phyloP scores from a whole-genome alignment of 2,888 invertebrate genomes.

The Coelopa pilipes region DNA sequence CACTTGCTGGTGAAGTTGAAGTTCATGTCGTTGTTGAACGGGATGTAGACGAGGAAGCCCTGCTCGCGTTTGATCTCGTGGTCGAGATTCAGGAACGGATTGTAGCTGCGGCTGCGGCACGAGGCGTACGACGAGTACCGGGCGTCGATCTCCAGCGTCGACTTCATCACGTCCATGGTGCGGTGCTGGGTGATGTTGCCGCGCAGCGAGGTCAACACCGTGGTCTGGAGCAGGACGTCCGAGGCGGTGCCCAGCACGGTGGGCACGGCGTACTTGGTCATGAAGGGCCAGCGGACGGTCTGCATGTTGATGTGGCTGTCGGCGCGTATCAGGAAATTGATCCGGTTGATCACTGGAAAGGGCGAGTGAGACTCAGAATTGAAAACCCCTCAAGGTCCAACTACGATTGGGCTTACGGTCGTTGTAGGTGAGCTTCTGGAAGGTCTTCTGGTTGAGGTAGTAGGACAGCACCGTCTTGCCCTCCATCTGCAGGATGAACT shows the following conservation, averaged over 20 bases:
- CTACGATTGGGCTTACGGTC: slow-evolving; percentile 69
- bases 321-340: slow-evolving; percentile 70
- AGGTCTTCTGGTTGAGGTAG: slow-evolving; percentile 75
- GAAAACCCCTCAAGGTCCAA: too few species aligned
- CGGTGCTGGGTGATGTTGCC: slow-evolving; percentile 76
- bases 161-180: slow-evolving; percentile 70
- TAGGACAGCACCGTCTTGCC: slow-evolving; percentile 76
- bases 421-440: slow-evolving; percentile 71
- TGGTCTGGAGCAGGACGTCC: slow-evolving; percentile 68
- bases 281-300: slow-evolving; percentile 70
- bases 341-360: slow-evolving; percentile 69
- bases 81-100: slow-evolving; percentile 74
- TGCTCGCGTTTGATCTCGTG: slow-evolving; percentile 77
- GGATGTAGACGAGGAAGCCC: slow-evolving; percentile 75
- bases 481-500: slow-evolving; percentile 74
- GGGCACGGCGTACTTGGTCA: slow-evolving; percentile 69
- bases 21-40: slow-evolving; percentile 69
- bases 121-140: slow-evolving; percentile 71
- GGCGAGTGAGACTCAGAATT: too few species aligned
- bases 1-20: slow-evolving; percentile 58
- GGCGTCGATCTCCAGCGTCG: slow-evolving; percentile 74
- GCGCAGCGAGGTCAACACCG: slow-evolving; percentile 73
- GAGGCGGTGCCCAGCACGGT: slow-evolving; percentile 71
- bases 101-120: slow-evolving; percentile 69
- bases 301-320: slow-evolving; percentile 74